Evolutionary conservation across 1,140 invertebrate genomes (phyloP).

Genomic region (Drosophila punjabiensis): DNA sequence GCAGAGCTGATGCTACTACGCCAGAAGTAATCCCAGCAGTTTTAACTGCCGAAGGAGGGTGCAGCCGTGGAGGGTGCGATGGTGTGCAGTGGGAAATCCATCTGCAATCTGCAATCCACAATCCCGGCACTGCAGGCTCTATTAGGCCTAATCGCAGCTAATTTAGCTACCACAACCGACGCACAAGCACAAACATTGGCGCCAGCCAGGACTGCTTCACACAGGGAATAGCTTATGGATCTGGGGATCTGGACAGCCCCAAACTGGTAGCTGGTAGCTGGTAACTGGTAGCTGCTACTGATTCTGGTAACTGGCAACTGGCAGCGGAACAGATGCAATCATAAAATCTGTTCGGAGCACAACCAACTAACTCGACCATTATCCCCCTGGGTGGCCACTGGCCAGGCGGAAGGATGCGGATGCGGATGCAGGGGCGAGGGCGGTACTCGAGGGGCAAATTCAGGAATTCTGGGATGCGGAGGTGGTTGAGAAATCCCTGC

Average conservation of each 20-base stretch:
- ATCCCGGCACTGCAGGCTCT: constrained; percentile 50
- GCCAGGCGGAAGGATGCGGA: neutral
- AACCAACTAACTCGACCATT: constrained; percentile 44
- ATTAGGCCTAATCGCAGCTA: constrained; percentile 73
- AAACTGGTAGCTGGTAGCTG: constrained; percentile 13
- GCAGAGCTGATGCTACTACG: constrained; percentile 5
- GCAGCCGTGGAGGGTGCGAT: neutral
- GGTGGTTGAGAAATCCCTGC: constrained; percentile 45
- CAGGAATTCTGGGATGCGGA: neutral
- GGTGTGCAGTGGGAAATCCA: constrained; percentile 23
- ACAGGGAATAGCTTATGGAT: constrained; percentile 65
- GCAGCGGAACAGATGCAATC: constrained; percentile 62
- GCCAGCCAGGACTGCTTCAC: constrained; percentile 20
- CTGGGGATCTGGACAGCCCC: constrained; percentile 39
- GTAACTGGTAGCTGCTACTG: constrained; percentile 15
- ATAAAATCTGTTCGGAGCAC: constrained; percentile 63
- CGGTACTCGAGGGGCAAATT: neutral
- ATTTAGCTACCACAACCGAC: constrained; percentile 55
- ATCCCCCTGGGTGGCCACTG: constrained; percentile 21
- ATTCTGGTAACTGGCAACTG: constrained; percentile 22
- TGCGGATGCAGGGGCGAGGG: neutral
- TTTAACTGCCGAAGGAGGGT: constrained; percentile 17
- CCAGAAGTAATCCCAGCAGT: constrained; percentile 39
- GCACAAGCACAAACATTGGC: constrained; percentile 10
- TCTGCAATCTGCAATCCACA: constrained; percentile 18